Evolutionary conservation across 2,113 vertebrate species (phyloP), one percentile per base, ranked within the genome.

Genomic region (Anhinga rufa): DNA sequence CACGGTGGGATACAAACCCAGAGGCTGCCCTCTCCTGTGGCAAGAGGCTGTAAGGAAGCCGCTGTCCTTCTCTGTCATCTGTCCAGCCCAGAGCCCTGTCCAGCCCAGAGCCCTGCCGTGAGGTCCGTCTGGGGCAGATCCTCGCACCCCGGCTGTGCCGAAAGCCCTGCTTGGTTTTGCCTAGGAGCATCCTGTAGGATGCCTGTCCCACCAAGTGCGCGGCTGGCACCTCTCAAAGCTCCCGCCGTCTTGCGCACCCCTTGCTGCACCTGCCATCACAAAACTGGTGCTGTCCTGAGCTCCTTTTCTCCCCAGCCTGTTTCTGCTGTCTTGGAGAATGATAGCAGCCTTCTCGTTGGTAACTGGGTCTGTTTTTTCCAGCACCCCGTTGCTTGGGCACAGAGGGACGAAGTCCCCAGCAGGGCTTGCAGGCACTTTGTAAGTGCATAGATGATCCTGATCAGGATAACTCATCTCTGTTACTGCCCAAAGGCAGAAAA

Each of bases 241-340:
- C 29, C 49, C 4, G 2, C 6, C 55, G 8, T 4, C 76, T 57
- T 10, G 15, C 24, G 51, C 38, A 11, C 31, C 44, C 76, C 3
- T 4, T 28, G 58, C 82, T 78, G 77, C 14, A 7, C 49, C 28
- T 26, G 32, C 57, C 11, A 9, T 34, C 46, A 7, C 44, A 12
- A 12, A 61, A 34, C 14, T 1, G 32, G 34, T 7, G n/a, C 8
- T 13, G 29, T 8, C 10, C 17, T 0, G 1, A 48, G 52, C 34
- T 42, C 79, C 9, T 46, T 9, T 9, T 20, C 55, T 44, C 46
- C 69, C 28, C 48, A 51, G 42, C 15, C 28, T 36, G 1, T 2
- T 68, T 25, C 68, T 69, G 14, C 9, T 36, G 12, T 21, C 55
- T n/a, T 25, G 70, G 52, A 38, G 34, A 83, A 57, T 1, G 24